Conservation (phyloP, 2,113 vertebrate species). For the Microcebus tavaratra region DNA sequence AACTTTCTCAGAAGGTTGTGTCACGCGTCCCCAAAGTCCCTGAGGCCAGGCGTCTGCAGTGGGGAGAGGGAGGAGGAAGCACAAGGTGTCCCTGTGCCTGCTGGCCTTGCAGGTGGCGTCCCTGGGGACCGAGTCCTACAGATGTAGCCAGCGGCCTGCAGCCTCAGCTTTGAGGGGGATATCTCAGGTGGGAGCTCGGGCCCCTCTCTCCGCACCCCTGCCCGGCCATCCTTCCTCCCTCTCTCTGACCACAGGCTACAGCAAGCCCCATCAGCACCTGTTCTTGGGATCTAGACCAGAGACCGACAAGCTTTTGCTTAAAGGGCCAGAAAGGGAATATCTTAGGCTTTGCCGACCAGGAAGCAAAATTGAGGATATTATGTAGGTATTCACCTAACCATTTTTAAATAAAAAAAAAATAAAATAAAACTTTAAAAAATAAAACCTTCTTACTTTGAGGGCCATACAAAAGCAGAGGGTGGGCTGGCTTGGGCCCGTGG, state of each 20-base stretch:
- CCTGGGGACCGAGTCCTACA: not conserved
- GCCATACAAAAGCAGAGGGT: not conserved
- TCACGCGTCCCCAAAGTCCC: fast-evolving
- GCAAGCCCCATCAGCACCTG: not conserved
- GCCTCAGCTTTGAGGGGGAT: not conserved
- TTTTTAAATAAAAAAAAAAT: not conserved
- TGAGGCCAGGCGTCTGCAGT: not conserved
- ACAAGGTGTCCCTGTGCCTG: fast-evolving
- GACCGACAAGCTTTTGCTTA: not conserved
- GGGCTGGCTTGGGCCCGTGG: not conserved
- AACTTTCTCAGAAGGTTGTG: not conserved
- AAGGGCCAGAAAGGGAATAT: not conserved
- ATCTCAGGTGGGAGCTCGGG: too few species aligned
- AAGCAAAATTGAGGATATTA: not conserved
- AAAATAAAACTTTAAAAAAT: not conserved
- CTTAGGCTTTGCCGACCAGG: not conserved
- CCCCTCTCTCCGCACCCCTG: not conserved
- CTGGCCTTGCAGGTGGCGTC: too few species aligned
- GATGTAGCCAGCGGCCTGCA: not conserved
- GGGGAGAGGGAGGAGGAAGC: not conserved
- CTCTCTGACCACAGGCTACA: not conserved
- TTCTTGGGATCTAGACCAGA: not conserved
- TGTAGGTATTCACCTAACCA: not conserved
- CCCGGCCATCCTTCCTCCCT: not conserved
- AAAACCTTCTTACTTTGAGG: not conserved